Evolutionary conservation across 2,888 invertebrate genomes (phyloP), one percentile per base, ranked within the genome.

Genomic region (Coremacera marginata): DNA sequence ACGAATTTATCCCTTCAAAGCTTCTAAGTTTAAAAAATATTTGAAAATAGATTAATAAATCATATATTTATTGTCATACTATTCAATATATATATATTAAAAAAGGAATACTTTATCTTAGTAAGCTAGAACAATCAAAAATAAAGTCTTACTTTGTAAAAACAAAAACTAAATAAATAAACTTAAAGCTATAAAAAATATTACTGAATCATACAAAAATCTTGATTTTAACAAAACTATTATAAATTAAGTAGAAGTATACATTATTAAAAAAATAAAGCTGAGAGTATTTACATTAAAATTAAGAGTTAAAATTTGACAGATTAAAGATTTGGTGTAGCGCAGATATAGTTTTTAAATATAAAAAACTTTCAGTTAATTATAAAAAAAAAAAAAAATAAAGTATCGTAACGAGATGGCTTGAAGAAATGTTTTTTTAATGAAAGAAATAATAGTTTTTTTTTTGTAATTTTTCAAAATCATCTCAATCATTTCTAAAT

Each of bases 311-410:
- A 52, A 52, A 75, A n/a, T 19, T 19, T 37, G 65, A 70, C 22
- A 75, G 80, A 79, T 84, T 83, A 84, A 83, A 86, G 86, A 88
- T 88, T 88, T 88, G 88, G 88, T 88, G 84, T 87, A 86, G 87
- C 87, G 87, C 86, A 82, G 81, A 78, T 57, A 76, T 34, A 16
- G 16, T 31, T 31, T n/a, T 27, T 31, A 60, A 60, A 25, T 25
- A 11, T 31, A 4, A 3, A 31, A 31, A 31, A 31, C 31, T 31
- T 31, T 8, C 37, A 37, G 37, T 8, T 37, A 7, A 37, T 37
- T 8, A 31, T 31, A 37, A 37, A 37, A 37, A 37, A 37, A 37
- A 4, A 37, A 5, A 37, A 3, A 5, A 37, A 8, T 37, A 37
- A 4, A 8, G 3, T 37, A 1, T 37, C 7, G 1, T 8, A 37